Evolutionary conservation across 2,888 invertebrate genomes (phyloP).

Genomic region (Diloba caeruleocephala): DNA sequence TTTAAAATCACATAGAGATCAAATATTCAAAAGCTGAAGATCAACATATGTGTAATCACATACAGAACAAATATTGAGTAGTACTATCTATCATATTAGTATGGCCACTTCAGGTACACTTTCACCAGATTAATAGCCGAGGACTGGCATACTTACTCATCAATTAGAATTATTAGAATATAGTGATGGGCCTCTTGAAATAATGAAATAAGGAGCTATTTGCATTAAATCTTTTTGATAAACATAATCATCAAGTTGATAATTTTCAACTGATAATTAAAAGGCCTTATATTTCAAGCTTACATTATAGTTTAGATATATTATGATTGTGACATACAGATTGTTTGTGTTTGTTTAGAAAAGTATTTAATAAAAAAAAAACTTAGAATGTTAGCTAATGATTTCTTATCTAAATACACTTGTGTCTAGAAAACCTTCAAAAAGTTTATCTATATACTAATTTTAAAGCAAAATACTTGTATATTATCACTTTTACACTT

Average conservation of each 20-base stretch:
- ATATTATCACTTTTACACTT: too few species aligned
- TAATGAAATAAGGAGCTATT: constrained; percentile 13
- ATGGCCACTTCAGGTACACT: constrained; percentile 15
- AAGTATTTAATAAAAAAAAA: too few species aligned
- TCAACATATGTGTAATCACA: background rate
- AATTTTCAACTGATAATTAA: constrained; percentile 37
- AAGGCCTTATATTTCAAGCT: constrained; percentile 16
- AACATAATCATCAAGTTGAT: constrained; percentile 44
- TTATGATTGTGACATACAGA: background rate
- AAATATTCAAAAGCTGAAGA: too few species aligned
- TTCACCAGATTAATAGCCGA: background rate
- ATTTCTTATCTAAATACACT: too few species aligned
- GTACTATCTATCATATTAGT: background rate
- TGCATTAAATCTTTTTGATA: constrained; percentile 28
- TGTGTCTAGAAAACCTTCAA: too few species aligned
- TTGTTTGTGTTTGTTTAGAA: too few species aligned
- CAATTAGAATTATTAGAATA: background rate
- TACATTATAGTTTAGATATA: background rate
- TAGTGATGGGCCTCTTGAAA: constrained; percentile 16
- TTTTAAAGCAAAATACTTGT: too few species aligned
- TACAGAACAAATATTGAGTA: constrained; percentile 5
- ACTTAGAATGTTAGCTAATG: too few species aligned
- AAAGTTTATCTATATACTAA: too few species aligned
- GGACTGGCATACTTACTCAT: constrained; percentile 14
- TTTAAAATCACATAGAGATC: too few species aligned